Evolutionary conservation across 2,888 invertebrate species (phyloP).

Genomic region (Drosophila neotestacea): DNA sequence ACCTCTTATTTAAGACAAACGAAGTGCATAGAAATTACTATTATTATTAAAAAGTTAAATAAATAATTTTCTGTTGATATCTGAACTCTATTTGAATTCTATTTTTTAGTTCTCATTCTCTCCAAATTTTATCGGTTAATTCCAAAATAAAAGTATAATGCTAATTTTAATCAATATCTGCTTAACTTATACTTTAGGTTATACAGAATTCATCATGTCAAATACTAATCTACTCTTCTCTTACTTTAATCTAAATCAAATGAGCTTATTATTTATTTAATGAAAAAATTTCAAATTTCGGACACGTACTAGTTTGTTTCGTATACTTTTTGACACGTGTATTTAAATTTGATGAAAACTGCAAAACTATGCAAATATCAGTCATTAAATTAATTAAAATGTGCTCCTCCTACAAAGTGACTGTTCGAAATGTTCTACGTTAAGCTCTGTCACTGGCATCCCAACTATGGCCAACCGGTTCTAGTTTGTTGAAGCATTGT

Average conservation of each 20-base stretch:
- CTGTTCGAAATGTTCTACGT: slow-evolving; percentile 32
- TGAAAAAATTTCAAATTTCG: slow-evolving; percentile 4
- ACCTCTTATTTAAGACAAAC: background rate
- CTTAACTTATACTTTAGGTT: background rate
- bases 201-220: background rate
- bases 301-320: slow-evolving; percentile 18
- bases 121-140: too few relatives aligned
- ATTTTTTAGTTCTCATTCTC: background rate
- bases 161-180: too few relatives aligned
- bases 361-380: slow-evolving; percentile 60
- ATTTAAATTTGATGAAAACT: slow-evolving; percentile 57
- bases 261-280: slow-evolving; percentile 55
- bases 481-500: slow-evolving; percentile 8
- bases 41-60: background rate
- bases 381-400: slow-evolving; percentile 72
- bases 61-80: too few relatives aligned
- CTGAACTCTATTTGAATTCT: background rate
- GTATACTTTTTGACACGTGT: slow-evolving; percentile 48
- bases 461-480: slow-evolving; percentile 11
- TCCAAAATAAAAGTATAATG: too few relatives aligned
- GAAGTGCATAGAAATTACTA: background rate
- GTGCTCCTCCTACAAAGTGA: slow-evolving; percentile 46
- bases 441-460: slow-evolving; percentile 18
- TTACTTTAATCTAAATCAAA: slow-evolving; percentile 34
- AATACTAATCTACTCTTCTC: background rate